Percentiles rank a stretch among this genome's conserved stretches.
These are phyloP conservation scores for Pyrgilauda ruficollis DNA, from an alignment of 2,113 vertebrate species.

Conservation along the genomic window DNA sequence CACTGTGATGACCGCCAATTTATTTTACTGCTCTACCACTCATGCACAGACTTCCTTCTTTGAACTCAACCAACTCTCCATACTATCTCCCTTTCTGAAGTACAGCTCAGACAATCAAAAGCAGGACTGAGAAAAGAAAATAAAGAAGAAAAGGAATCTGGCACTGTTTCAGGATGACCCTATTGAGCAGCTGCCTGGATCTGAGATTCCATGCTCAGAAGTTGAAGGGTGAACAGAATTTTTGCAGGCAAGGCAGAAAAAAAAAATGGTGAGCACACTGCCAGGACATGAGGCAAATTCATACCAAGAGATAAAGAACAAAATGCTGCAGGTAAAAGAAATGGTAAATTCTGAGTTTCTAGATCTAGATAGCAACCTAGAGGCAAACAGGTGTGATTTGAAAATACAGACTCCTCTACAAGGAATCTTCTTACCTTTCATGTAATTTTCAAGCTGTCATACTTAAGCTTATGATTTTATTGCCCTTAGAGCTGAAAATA, in stretches of 20 bases:
- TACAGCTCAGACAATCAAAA: neutral
- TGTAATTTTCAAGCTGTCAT: constrained; percentile 18
- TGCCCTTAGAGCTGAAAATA: constrained; percentile 26
- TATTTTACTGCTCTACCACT: neutral
- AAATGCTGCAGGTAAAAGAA: neutral
- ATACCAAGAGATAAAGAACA: neutral
- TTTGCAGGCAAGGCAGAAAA: neutral
- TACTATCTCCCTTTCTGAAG: neutral
- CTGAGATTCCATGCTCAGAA: neutral
- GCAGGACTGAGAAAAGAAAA: neutral
- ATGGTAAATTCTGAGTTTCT: neutral
- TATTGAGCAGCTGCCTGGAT: neutral
- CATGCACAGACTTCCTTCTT: neutral
- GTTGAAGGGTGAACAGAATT: neutral
- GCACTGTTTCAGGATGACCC: neutral
- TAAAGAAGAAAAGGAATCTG: neutral
- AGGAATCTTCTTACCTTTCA: neutral
- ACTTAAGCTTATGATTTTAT: constrained; percentile 15
- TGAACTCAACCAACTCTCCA: neutral
- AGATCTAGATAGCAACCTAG: neutral
- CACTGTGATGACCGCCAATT: neutral
- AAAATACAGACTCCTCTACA: neutral
- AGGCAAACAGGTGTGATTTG: neutral
- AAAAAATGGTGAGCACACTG: neutral
- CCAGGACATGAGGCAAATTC: neutral